These are phyloP conservation scores for Strigops habroptila DNA, from an alignment of 2,113 vertebrate species.

Conservation along the genomic window DNA sequence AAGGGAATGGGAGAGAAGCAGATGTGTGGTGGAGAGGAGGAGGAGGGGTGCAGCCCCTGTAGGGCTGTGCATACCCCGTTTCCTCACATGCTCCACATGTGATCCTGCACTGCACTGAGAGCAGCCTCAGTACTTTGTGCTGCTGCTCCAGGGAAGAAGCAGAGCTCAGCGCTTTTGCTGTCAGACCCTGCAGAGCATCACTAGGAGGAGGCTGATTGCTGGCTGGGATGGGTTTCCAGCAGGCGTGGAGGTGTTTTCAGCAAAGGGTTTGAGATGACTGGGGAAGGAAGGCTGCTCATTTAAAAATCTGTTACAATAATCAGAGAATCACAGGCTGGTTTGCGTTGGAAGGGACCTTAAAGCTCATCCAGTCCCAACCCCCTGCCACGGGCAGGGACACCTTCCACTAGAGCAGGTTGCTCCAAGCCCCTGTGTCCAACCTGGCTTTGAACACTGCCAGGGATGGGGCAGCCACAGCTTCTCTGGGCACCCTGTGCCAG, in stretches of 20 bases:
- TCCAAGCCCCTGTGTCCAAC: not conserved
- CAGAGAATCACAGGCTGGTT: not conserved
- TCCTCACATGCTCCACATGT: not conserved
- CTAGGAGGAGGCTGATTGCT: not conserved
- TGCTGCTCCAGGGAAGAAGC: not conserved
- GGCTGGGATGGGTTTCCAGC: not conserved
- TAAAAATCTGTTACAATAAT: not conserved
- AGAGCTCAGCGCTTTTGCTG: not conserved
- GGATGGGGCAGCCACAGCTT: not conserved
- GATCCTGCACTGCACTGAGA: not conserved
- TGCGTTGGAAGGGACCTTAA: not conserved
- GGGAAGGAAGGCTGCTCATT: not conserved
- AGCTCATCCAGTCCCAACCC: not conserved
- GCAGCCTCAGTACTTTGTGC: not conserved
- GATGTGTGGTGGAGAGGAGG: rapidly evolving
- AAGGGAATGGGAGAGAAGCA: not conserved
- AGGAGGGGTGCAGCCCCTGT: not conserved
- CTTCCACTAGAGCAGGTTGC: not conserved
- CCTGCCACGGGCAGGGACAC: not conserved
- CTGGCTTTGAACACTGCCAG: not conserved
- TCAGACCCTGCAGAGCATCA: not conserved
- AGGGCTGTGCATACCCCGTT: not conserved
- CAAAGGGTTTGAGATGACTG: not conserved
- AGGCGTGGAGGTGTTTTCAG: not conserved
- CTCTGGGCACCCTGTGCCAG: not conserved